Conservation (phyloP, 2,113 vertebrate species). For the Xyrauchen texanus region DNA sequence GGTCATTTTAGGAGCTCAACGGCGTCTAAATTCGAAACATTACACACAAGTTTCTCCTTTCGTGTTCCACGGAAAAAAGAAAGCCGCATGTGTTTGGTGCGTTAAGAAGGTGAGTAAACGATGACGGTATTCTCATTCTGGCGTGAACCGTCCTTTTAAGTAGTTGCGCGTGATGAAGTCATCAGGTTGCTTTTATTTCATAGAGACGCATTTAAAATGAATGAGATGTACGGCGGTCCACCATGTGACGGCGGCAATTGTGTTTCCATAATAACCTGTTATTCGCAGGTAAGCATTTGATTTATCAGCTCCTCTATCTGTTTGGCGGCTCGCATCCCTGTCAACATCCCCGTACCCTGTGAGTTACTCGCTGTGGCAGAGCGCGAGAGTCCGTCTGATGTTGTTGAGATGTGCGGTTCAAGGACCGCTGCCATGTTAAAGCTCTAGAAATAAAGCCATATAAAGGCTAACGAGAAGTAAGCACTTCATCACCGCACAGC, state of each 20-base stretch:
- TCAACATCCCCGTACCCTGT: constrained; percentile 29
- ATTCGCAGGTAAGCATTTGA: constrained; percentile 53
- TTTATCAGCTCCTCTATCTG: background rate
- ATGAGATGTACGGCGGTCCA: background rate
- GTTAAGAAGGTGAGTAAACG: too few species aligned
- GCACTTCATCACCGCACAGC: constrained; percentile 43
- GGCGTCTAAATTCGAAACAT: too few species aligned
- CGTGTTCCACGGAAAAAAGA: too few species aligned
- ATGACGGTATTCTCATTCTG: too few species aligned
- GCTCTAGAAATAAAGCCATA: constrained; percentile 45
- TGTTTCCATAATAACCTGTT: constrained; percentile 64
- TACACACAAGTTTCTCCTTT: too few species aligned
- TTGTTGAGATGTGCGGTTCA: constrained; percentile 59
- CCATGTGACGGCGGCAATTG: constrained; percentile 37
- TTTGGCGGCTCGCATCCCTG: constrained; percentile 26
- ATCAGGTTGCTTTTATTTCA: too few species aligned
- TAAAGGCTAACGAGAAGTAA: constrained; percentile 50
- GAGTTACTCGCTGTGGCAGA: constrained; percentile 63
- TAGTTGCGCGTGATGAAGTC: too few species aligned
- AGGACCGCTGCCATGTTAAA: constrained; percentile 58
- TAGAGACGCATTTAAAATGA: too few species aligned
- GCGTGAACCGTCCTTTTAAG: too few species aligned
- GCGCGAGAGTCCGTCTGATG: constrained; percentile 60
- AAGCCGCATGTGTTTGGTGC: too few species aligned
- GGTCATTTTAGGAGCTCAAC: too few species aligned